A percentile compares a stretch with the other conserved stretches of the same genome.
phyloP scores from a whole-genome alignment of 1,140 invertebrate species.

The Drosophila lini region DNA sequence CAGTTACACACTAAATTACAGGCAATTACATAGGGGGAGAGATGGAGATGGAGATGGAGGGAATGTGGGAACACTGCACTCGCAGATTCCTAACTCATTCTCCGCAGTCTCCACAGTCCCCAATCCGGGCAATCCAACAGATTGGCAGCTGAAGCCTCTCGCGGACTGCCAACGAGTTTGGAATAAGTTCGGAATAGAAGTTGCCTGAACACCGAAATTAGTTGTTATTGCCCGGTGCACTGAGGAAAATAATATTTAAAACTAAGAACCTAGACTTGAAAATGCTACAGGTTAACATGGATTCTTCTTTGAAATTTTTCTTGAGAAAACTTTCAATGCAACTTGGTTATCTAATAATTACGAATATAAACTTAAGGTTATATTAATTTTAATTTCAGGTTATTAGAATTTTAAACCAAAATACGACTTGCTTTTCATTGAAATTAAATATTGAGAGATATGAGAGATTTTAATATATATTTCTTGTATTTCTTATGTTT shows the following conservation, averaged over 20 bases:
- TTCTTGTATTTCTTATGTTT: no score
- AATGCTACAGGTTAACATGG: neutral
- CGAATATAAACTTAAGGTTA: no score
- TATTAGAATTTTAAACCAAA: no score
- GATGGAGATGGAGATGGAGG: neutral
- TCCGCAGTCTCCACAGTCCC: constrained; percentile 5
- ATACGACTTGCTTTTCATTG: no score
- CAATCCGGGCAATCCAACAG: constrained; percentile 26
- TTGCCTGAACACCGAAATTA: constrained; percentile 56
- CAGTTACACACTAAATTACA: constrained; percentile 83
- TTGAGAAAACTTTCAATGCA: neutral
- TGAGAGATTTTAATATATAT: no score
- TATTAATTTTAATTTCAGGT: no score
- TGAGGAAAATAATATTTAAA: neutral
- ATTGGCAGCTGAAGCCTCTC: constrained; percentile 56
- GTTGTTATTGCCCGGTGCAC: constrained; percentile 43
- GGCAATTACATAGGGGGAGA: constrained; percentile 71
- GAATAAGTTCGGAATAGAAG: constrained; percentile 40
- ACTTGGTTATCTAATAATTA: no score
- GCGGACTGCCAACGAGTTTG: constrained; percentile 27
- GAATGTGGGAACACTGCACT: constrained; percentile 53
- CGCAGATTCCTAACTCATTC: constrained; percentile 40
- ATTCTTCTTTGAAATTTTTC: neutral
- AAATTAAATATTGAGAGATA: no score
- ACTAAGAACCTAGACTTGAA: neutral